Conservation (phyloP, 2,797 vertebrate species). For the Rhabdomys pumilio region DNA sequence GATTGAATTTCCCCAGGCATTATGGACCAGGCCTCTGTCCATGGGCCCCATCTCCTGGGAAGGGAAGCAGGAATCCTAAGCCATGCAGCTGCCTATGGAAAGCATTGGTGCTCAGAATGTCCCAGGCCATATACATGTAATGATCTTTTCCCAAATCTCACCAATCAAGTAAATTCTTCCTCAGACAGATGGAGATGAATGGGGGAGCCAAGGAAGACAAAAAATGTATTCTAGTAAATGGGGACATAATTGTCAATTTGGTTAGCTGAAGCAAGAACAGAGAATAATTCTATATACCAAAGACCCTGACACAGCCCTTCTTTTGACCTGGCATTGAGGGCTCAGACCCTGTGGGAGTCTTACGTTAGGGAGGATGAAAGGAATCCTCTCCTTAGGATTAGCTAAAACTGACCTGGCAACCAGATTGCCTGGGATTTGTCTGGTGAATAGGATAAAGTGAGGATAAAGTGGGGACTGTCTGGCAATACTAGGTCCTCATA, state of each 20-base stretch:
- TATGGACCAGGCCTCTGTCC: not conserved
- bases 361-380: not conserved
- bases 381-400: not conserved
- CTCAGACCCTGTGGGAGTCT: not conserved
- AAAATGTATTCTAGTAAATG: not conserved
- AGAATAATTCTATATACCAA: not conserved
- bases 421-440: not conserved
- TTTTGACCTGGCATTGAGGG: not conserved
- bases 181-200: not conserved
- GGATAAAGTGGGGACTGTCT: not conserved
- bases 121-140: not conserved
- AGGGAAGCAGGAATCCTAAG: not conserved
- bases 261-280: conserved; percentile 22
- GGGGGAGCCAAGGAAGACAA: not conserved
- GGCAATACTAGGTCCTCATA: not conserved
- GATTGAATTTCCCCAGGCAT: not conserved
- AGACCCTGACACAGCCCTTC: not conserved
- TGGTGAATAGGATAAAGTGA: not conserved
- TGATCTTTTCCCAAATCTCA: not conserved
- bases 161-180: not conserved
- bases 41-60: not conserved
- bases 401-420: not conserved
- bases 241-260: not conserved
- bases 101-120: not conserved
- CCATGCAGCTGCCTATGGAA: not conserved